Conservation (phyloP, 2,888 invertebrate genomes). For the Furcula furcula region DNA sequence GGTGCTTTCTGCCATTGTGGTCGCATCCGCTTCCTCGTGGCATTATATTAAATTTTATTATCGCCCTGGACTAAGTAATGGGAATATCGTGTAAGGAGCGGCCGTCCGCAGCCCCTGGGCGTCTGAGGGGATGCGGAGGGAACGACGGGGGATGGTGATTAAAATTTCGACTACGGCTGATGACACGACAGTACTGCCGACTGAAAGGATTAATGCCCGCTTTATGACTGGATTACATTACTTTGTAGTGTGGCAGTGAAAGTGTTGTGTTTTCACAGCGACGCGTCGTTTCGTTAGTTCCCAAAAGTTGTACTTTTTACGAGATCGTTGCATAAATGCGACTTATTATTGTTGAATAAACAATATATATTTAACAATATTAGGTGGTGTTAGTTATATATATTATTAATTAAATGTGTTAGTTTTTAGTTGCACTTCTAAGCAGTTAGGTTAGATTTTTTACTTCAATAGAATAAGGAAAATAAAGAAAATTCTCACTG, state of each 20-base stretch:
- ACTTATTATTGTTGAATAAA: too few relatives aligned
- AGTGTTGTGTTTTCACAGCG: slow-evolving; percentile 59
- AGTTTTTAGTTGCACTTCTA: too few relatives aligned
- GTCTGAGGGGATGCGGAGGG: slow-evolving; percentile 37
- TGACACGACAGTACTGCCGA: slow-evolving; percentile 73
- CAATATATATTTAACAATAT: too few relatives aligned
- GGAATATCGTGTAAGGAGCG: slow-evolving; percentile 83
- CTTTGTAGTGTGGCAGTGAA: slow-evolving; percentile 52
- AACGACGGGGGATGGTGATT: slow-evolving; percentile 55
- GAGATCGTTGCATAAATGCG: too few relatives aligned
- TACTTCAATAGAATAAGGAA: too few relatives aligned
- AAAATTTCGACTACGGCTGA: slow-evolving; percentile 80
- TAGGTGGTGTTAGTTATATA: too few relatives aligned
- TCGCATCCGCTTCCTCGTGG: slow-evolving; percentile 69
- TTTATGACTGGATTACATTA: slow-evolving; percentile 78
- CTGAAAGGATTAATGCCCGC: slow-evolving; percentile 74
- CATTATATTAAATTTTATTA: slow-evolving; percentile 83
- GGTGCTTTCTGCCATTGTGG: slow-evolving; percentile 57
- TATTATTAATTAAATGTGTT: too few relatives aligned
- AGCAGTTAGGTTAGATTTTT: too few relatives aligned
- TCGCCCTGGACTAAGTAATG: slow-evolving; percentile 81
- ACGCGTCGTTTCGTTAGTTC: background rate
- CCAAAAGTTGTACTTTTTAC: background rate
- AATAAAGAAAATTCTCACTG: too few relatives aligned
- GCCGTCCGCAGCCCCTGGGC: slow-evolving; percentile 68